A percentile compares a stretch with the other conserved stretches of the same genome.
Evolutionary conservation across 92 coral and sea anemone genomes (phyloP).

Genomic region (Nematostella vectensis): DNA sequence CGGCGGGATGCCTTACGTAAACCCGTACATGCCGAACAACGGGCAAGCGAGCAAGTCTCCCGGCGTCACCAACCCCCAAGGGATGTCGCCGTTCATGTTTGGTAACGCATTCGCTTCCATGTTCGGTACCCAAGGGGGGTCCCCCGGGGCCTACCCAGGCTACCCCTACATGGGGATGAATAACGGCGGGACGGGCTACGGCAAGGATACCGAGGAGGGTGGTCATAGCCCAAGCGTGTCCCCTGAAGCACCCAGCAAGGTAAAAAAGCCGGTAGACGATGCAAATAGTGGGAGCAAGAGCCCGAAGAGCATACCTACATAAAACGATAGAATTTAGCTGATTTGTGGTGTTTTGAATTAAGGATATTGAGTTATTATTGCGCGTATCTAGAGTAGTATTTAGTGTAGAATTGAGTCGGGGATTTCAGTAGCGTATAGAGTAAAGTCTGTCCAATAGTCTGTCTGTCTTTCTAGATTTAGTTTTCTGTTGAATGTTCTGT

Average conservation of each 20-base stretch:
- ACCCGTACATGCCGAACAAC: slow-evolving; percentile 39
- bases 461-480: too few species aligned
- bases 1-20: slow-evolving; percentile 49
- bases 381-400: too few species aligned
- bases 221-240: background rate
- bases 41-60: slow-evolving; percentile 45
- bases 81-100: slow-evolving; percentile 45
- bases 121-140: slow-evolving; percentile 24
- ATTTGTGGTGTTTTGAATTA: background rate
- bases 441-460: too few species aligned
- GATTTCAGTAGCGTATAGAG: too few species aligned
- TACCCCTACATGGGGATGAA: slow-evolving; percentile 15
- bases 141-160: slow-evolving; percentile 5
- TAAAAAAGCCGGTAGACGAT: too few species aligned
- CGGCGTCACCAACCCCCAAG: slow-evolving; percentile 29
- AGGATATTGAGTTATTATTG: too few species aligned
- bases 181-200: slow-evolving; percentile 13
- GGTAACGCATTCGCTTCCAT: slow-evolving; percentile 46
- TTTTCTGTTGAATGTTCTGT: too few species aligned
- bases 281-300: background rate
- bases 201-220: slow-evolving; percentile 21
- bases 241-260: background rate
- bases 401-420: too few species aligned
- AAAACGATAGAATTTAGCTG: background rate
- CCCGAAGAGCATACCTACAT: slow-evolving; percentile 1